Percentiles rank a stretch among this genome's conserved stretches.
Evolutionary conservation across 2,113 vertebrate genomes (phyloP).

Genomic region (Ariopsis seemanni): DNA sequence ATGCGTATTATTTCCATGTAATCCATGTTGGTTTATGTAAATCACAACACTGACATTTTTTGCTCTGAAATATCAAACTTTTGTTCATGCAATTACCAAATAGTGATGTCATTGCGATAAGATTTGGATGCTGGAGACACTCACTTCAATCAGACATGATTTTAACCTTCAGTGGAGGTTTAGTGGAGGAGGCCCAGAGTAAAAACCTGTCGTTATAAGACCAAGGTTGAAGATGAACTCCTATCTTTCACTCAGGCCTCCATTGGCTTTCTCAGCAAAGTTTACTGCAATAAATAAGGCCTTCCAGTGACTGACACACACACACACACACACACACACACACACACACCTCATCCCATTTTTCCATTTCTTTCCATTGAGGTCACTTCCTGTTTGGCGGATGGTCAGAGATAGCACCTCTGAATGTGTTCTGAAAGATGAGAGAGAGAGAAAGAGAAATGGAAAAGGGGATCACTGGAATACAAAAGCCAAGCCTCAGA

Average conservation of each 20-base stretch:
- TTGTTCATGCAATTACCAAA: not conserved
- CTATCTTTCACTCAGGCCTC: not conserved
- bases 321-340: not conserved
- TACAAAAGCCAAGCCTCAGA: constrained; percentile 35
- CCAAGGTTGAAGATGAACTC: not conserved
- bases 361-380: constrained; percentile 32
- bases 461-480: constrained; percentile 17
- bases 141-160: not conserved
- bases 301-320: constrained; percentile 23
- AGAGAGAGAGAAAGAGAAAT: constrained; percentile 25
- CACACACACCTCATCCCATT: not conserved
- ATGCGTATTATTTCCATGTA: constrained; percentile 30
- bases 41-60: not conserved
- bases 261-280: not conserved
- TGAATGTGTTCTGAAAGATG: constrained; percentile 37
- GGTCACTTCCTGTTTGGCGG: constrained; percentile 51
- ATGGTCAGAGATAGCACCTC: constrained; percentile 42
- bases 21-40: constrained; percentile 30
- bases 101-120: not conserved
- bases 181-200: not conserved
- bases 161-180: not conserved
- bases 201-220: not conserved
- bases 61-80: not conserved
- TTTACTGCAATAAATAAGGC: constrained; percentile 4
- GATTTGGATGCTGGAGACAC: not conserved